Base-by-base conservation (phyloP, 2,797 vertebrate genomes). In the Tinamus major region DNA sequence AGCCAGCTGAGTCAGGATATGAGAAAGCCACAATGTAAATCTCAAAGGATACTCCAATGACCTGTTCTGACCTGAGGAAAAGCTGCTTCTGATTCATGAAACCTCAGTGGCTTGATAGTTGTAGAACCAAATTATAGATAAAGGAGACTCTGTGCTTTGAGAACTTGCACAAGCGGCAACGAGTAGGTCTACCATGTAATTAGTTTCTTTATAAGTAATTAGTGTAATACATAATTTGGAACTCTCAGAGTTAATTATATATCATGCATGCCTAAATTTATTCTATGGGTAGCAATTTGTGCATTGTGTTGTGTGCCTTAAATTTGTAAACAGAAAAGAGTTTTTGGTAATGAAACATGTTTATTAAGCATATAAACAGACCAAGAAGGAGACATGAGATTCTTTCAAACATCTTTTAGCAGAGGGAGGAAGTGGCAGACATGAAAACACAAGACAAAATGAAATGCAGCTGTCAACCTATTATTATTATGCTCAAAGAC, bases 31-130 rank as follows among this genome's bases (percentile, higher is more conserved):
- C 68, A 83, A 59, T 14, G 87, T 75, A 84, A 85, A 78, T 75
- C 62, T 80, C 89, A 33, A 58, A 83, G 85, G 81, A 85, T 76
- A 53, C 24, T 92, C 42, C 79, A 83, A 13, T 70, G 59, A 89
- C 79, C 79, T 91, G 39, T 76, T 83, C 3, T 87, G 81, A 85
- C 82, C 72, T 72, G 65, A 65, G 71, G 51, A 93, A 82, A 74
- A 87, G 58, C 16, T 68, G 14, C 27, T 87, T 95, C 72, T 95
- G 90, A 89, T 63, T 79, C 81, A 89, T 59, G 72, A 94, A n/a
- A 63, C 35, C 55, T 91, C 82, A 76, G 49, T 6, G 46, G 44
- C n/a, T 44, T 75, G 65, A 94, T 39, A 89, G 69, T 29, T 87
- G 42, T 39, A 90, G 69, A 89, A 53, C 29, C 48, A 31, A 6